These are phyloP conservation scores for Edolisoma coerulescens DNA, from an alignment of 2,113 vertebrate genomes.

Conservation along the genomic window DNA sequence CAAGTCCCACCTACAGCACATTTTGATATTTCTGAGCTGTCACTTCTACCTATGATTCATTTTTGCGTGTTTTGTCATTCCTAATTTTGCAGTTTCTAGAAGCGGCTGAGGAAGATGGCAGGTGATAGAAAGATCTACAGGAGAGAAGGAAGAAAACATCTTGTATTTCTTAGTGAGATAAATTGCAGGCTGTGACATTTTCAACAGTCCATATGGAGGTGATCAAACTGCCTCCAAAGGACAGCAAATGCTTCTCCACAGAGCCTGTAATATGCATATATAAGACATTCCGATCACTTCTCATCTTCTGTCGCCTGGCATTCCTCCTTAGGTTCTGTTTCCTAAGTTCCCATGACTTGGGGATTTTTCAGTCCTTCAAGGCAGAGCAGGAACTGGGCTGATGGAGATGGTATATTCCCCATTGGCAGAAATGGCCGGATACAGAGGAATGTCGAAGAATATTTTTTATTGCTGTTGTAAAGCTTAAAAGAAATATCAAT, in stretches of 20 bases:
- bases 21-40: slow-evolving; percentile 64
- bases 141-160: slow-evolving; percentile 14
- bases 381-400: neutral
- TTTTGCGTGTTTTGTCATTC: slow-evolving; percentile 70
- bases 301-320: neutral
- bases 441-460: neutral
- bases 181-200: slow-evolving; percentile 37
- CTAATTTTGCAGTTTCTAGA: slow-evolving; percentile 65
- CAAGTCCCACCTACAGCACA: slow-evolving; percentile 57
- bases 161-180: slow-evolving; percentile 18
- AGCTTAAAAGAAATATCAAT: neutral
- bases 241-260: slow-evolving; percentile 16
- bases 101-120: slow-evolving; percentile 36
- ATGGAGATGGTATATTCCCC: neutral
- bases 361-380: neutral
- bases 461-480: neutral
- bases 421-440: neutral
- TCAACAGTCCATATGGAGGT: slow-evolving; percentile 51
- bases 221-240: slow-evolving; percentile 31
- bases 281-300: neutral
- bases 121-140: slow-evolving; percentile 52
- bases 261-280: neutral
- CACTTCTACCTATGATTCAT: slow-evolving; percentile 68
- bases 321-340: neutral
- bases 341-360: neutral